Evolutionary conservation across 2,888 invertebrate species (phyloP).

Genomic region (Drosophila hamatofila): DNA sequence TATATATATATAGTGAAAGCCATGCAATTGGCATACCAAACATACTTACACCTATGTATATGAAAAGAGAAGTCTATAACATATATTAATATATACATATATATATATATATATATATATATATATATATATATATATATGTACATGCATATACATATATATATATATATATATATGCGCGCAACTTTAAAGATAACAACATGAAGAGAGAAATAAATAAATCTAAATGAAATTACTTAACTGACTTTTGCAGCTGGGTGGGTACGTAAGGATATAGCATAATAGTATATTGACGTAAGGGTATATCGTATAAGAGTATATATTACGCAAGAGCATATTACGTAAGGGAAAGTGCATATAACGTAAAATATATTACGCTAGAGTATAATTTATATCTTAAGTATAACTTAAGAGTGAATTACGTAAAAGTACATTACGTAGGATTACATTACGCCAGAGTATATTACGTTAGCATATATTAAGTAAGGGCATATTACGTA

Average conservation of each 20-base stretch:
- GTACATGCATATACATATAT: background rate
- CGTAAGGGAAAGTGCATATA: too few relatives aligned
- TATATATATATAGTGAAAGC: conserved; percentile 37
- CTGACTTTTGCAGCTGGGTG: background rate
- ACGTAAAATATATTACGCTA: background rate
- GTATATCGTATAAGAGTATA: too few relatives aligned
- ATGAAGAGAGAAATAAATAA: conserved; percentile 65
- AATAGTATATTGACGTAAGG: background rate
- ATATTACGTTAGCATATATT: background rate
- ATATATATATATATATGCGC: conserved; percentile 30
- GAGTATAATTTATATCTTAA: too few relatives aligned
- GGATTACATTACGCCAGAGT: background rate
- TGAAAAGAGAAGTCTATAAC: conserved; percentile 2
- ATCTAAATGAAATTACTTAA: conserved; percentile 53
- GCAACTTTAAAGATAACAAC: conserved; percentile 36
- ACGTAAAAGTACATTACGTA: background rate
- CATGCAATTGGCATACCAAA: conserved; percentile 35
- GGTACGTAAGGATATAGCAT: background rate
- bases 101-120: conserved; percentile 27
- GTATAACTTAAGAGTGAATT: background rate
- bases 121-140: conserved; percentile 19
- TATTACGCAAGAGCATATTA: too few relatives aligned
- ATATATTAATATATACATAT: conserved; percentile 14
- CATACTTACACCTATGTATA: conserved; percentile 20
- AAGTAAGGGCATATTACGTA: background rate